phyloP scores from a whole-genome alignment of 2,797 vertebrate species.

The Cetoscarus ocellatus region DNA sequence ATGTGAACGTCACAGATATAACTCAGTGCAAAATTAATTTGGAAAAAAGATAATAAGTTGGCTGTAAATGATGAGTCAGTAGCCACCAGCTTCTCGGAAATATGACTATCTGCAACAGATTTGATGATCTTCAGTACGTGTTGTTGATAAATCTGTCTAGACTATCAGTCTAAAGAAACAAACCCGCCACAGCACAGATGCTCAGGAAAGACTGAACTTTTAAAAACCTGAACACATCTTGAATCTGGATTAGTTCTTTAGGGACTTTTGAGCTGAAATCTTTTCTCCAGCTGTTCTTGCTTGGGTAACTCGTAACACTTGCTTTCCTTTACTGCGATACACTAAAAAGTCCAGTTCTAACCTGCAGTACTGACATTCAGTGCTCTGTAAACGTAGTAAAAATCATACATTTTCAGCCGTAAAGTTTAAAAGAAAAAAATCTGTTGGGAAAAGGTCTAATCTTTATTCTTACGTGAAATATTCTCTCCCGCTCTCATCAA shows the following conservation, averaged over 20 bases:
- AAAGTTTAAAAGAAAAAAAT: background rate
- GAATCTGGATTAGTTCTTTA: background rate
- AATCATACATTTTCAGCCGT: background rate
- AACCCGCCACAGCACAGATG: no score
- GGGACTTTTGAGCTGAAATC: no score
- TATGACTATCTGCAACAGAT: background rate
- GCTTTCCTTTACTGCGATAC: no score
- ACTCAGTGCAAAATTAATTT: no score
- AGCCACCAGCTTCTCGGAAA: background rate
- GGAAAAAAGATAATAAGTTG: no score
- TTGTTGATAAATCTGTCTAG: background rate
- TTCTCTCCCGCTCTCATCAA: background rate
- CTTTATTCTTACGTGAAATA: slow-evolving; percentile 11
- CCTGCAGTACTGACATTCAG: background rate
- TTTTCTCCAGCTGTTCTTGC: no score
- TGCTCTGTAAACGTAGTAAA: background rate
- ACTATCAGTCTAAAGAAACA: background rate
- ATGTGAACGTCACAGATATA: no score
- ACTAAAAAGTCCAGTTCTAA: background rate
- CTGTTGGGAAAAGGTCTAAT: background rate
- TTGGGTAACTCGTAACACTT: background rate
- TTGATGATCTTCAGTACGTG: background rate
- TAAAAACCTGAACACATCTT: background rate
- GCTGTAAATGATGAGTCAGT: background rate
- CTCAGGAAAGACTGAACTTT: no score